Evolutionary conservation across 2,113 vertebrate species (phyloP).

Genomic region (Gambusia affinis): DNA sequence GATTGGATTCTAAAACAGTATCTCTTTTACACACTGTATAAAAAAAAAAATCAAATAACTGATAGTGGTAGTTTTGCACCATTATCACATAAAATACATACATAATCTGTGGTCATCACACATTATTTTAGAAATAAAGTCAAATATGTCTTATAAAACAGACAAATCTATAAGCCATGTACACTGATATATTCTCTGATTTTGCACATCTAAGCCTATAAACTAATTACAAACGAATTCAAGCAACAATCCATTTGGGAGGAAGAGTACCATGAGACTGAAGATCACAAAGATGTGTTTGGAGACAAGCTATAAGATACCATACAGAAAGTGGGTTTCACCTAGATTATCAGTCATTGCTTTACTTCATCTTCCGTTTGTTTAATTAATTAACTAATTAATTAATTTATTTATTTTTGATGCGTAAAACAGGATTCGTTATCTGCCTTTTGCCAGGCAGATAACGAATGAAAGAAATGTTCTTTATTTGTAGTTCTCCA

Average conservation of each 20-base stretch:
- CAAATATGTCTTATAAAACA: too few relatives aligned
- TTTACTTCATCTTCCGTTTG: not conserved
- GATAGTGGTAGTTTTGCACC: too few relatives aligned
- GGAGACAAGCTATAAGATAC: not conserved
- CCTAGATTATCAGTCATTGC: not conserved
- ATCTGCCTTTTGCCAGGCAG: conserved; percentile 3
- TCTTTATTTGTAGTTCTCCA: conserved; percentile 1
- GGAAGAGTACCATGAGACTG: not conserved
- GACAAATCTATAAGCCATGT: too few relatives aligned
- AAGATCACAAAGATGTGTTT: not conserved
- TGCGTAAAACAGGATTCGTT: not conserved
- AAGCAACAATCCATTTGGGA: not conserved
- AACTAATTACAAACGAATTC: not conserved
- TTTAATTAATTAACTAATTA: too few relatives aligned
- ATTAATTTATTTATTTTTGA: not conserved
- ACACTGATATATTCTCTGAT: not conserved
- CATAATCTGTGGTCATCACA: too few relatives aligned
- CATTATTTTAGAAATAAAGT: too few relatives aligned
- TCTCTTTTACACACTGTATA: too few relatives aligned
- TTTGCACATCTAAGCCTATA: not conserved
- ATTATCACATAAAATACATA: too few relatives aligned
- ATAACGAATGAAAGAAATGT: conserved; percentile 1
- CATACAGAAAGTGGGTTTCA: not conserved
- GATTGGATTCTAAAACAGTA: too few relatives aligned
- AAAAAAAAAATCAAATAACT: too few relatives aligned